These are phyloP conservation scores for Glossosoma conforme DNA, from an alignment of 1,140 invertebrate genomes.

Conservation along the genomic window DNA sequence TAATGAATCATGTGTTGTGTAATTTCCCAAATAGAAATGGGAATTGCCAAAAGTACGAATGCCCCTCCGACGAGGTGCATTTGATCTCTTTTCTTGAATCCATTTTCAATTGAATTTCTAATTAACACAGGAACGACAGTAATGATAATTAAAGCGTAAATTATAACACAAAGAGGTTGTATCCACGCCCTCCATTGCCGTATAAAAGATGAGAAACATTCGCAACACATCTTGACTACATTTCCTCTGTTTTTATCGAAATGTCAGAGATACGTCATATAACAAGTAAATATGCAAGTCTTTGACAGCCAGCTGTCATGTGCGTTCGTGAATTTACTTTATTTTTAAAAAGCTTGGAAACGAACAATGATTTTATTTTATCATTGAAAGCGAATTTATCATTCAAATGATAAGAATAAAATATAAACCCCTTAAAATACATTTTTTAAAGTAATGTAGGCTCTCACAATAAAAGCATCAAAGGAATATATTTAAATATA, in stretches of 20 bases:
- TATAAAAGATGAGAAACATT: constrained; percentile 44
- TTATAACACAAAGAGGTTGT: constrained; percentile 70
- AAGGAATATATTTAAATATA: too few species aligned
- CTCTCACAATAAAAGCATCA: too few species aligned
- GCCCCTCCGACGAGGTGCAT: constrained; percentile 80
- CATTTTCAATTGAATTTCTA: constrained; percentile 61
- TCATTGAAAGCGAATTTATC: too few species aligned
- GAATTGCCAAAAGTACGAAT: constrained; percentile 85
- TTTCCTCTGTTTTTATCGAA: constrained; percentile 18
- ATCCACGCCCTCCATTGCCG: constrained; percentile 85
- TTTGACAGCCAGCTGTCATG: background rate
- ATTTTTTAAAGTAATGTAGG: too few species aligned
- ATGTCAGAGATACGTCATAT: constrained; percentile 8
- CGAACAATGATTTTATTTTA: too few species aligned
- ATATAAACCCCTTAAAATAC: too few species aligned
- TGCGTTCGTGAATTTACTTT: too few species aligned
- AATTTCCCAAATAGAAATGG: constrained; percentile 92
- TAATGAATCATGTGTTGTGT: constrained; percentile 91
- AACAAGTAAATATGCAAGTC: background rate
- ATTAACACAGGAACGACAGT: constrained; percentile 80
- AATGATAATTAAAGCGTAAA: constrained; percentile 75
- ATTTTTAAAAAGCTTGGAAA: too few species aligned
- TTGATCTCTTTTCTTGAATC: constrained; percentile 67
- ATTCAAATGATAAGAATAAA: too few species aligned
- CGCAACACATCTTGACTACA: constrained; percentile 22